Evolutionary conservation across 2,888 invertebrate species (phyloP).

Genomic region (Phalangium opilio): DNA sequence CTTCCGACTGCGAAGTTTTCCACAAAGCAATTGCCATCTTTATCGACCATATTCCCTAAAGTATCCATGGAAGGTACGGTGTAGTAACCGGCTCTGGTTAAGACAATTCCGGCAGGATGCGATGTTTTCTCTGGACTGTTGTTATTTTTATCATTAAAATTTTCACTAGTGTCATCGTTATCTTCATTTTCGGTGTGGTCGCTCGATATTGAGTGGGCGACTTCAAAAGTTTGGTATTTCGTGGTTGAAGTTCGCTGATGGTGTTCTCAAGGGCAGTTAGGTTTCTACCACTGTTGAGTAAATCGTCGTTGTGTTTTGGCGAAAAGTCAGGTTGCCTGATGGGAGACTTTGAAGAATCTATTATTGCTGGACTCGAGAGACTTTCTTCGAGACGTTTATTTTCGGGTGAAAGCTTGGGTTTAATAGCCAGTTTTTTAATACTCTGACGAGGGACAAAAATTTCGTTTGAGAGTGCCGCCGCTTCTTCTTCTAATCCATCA

Average conservation of each 20-base stretch:
- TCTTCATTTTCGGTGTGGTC: no score
- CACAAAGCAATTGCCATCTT: constrained; percentile 61
- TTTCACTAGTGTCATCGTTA: no score
- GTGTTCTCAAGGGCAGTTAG: no score
- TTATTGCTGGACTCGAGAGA: no score
- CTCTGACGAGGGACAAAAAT: constrained; percentile 36
- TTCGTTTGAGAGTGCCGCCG: constrained; percentile 33
- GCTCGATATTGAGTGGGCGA: no score
- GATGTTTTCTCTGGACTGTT: constrained; percentile 23
- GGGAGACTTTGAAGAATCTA: no score
- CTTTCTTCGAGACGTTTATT: neutral
- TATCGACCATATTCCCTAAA: constrained; percentile 49
- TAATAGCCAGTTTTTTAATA: constrained; percentile 56
- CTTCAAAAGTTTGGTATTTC: no score
- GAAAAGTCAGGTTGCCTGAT: no score
- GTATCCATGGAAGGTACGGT: constrained; percentile 73
- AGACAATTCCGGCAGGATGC: constrained; percentile 58
- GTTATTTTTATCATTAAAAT: no score
- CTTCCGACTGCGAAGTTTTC: constrained; percentile 78
- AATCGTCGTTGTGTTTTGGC: no score
- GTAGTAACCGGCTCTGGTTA: constrained; percentile 72
- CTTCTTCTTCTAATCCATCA: constrained; percentile 70
- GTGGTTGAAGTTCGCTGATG: no score
- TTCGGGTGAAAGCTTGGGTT: constrained; percentile 31
- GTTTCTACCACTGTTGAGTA: no score